phyloP scores from a whole-genome alignment of 2,113 vertebrate species.

The Hyaena hyaena region DNA sequence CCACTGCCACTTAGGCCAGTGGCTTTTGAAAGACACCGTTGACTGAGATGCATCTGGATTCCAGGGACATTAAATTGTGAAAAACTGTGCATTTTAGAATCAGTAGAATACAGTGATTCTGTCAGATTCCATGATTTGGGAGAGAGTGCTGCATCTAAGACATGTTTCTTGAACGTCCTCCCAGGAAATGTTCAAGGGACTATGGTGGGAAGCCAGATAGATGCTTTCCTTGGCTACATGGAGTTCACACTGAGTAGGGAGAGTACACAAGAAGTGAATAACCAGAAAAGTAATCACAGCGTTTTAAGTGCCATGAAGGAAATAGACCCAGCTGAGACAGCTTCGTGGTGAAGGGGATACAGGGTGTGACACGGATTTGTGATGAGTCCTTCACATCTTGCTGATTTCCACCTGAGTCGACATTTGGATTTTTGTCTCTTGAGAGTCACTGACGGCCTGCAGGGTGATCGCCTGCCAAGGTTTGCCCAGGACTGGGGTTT shows the following conservation, averaged over 20 bases:
- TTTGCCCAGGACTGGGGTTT: neutral
- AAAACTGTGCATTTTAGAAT: neutral
- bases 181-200: neutral
- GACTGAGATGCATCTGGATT: too few relatives aligned
- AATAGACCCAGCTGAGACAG: neutral
- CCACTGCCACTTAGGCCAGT: neutral
- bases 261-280: neutral
- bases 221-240: neutral
- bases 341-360: fast-evolving
- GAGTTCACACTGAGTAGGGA: neutral
- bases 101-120: neutral
- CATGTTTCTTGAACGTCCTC: neutral
- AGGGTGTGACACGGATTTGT: fast-evolving
- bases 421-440: neutral
- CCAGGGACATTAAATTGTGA: neutral
- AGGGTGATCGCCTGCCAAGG: neutral
- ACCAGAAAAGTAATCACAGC: neutral
- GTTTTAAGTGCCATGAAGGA: neutral
- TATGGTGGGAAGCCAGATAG: neutral
- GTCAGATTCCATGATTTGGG: neutral
- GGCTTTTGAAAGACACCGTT: neutral
- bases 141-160: neutral
- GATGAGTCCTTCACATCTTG: neutral
- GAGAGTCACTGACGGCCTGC: neutral
- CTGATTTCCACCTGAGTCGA: neutral